These are phyloP conservation scores for Sycobia sp. DNA, from an alignment of 1,140 invertebrate species.

Conservation along the genomic window DNA sequence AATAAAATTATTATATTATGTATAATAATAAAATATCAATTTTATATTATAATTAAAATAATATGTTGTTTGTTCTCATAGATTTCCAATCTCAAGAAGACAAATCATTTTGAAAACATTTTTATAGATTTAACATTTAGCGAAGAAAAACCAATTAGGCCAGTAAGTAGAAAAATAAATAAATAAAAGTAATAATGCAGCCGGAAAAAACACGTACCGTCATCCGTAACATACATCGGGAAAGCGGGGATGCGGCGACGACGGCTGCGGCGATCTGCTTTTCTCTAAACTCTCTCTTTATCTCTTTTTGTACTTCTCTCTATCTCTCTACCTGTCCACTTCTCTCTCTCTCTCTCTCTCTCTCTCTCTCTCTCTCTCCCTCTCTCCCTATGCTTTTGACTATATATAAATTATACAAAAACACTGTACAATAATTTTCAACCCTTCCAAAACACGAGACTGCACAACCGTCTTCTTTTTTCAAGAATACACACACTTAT, in stretches of 20 bases:
- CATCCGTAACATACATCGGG: constrained; percentile 34
- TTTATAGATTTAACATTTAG: neutral
- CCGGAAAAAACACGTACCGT: constrained; percentile 31
- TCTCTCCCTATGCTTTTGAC: neutral
- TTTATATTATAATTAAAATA: too few species aligned
- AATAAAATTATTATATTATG: too few species aligned
- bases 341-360: too few species aligned
- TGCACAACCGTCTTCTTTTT: neutral
- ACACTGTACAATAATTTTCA: neutral
- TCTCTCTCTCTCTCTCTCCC: neutral
- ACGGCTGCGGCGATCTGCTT: constrained; percentile 24
- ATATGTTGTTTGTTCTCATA: too few species aligned
- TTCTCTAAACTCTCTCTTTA: constrained; percentile 1
- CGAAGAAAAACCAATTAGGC: neutral
- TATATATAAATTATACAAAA: too few species aligned
- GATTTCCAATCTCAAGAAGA: too few species aligned
- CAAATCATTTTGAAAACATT: too few species aligned
- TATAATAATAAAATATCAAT: too few species aligned
- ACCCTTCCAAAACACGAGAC: neutral
- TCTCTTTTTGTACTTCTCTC: neutral
- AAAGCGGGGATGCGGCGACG: constrained; percentile 38
- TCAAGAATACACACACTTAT: neutral
- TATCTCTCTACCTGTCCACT: too few species aligned
- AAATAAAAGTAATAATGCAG: constrained; percentile 9
- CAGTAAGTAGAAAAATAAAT: neutral